Conservation (phyloP, 2,797 vertebrate species). For the Meriones psammophilus region DNA sequence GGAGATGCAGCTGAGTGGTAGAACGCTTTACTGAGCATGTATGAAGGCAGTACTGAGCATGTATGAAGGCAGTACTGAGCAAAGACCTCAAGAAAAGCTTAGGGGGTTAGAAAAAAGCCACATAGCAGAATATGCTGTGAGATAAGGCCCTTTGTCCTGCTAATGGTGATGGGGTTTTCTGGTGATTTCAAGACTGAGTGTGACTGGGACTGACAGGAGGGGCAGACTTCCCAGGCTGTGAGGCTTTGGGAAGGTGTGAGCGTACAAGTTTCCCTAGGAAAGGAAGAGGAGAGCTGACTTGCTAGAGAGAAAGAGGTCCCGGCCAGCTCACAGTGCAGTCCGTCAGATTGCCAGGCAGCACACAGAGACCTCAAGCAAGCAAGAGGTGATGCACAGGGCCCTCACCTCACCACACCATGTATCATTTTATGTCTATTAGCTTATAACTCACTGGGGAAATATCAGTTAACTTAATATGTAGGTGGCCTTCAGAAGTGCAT, state of each 20-base stretch:
- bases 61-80: not conserved
- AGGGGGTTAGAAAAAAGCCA: not conserved
- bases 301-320: not conserved
- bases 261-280: not conserved
- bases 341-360: not conserved
- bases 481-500: not conserved
- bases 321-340: not conserved
- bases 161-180: not conserved
- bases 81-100: not conserved
- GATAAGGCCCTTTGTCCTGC: not conserved
- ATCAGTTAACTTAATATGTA: not conserved
- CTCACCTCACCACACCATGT: not conserved
- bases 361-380: not conserved
- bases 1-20: not conserved
- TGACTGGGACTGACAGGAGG: not conserved
- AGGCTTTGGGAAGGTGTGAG: not conserved
- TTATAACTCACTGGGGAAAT: constrained; percentile 31
- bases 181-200: not conserved
- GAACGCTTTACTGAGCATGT: not conserved
- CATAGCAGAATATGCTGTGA: not conserved
- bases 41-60: not conserved
- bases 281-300: not conserved
- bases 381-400: not conserved
- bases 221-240: not conserved
- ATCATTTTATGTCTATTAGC: constrained; percentile 16